Conservation (phyloP, 1,140 invertebrate species). For the Heliconius melpomene region DNA sequence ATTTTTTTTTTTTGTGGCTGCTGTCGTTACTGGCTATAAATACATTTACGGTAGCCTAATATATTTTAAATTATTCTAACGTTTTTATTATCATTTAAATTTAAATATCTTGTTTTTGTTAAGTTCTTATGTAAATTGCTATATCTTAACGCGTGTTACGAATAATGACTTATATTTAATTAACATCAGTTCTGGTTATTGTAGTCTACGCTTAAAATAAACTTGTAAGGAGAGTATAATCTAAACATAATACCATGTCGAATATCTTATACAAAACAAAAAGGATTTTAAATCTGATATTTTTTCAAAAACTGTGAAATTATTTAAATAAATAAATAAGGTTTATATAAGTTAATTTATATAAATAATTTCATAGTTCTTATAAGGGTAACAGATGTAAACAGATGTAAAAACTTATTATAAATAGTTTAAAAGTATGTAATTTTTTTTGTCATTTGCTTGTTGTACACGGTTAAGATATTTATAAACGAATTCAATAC, state of each 20-base stretch:
- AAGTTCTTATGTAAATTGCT: background rate
- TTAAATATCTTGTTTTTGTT: background rate
- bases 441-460: too few species aligned
- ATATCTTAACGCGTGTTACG: background rate
- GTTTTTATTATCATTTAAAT: background rate
- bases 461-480: too few species aligned
- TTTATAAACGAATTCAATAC: too few species aligned
- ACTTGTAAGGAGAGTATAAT: too few species aligned
- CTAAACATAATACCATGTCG: background rate
- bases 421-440: too few species aligned
- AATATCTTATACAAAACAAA: background rate
- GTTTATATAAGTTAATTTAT: too few species aligned
- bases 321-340: background rate
- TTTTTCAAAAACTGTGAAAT: background rate
- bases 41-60: background rate
- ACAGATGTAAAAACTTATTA: too few species aligned
- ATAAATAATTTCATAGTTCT: too few species aligned
- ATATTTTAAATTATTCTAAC: background rate
- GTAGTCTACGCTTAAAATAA: background rate
- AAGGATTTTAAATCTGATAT: background rate
- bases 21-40: too few species aligned
- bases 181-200: background rate
- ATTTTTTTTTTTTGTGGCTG: too few species aligned
- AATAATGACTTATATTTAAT: background rate
- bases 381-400: too few species aligned